Conservation (phyloP, 2,113 vertebrate species). For the Eidolon helvum region DNA sequence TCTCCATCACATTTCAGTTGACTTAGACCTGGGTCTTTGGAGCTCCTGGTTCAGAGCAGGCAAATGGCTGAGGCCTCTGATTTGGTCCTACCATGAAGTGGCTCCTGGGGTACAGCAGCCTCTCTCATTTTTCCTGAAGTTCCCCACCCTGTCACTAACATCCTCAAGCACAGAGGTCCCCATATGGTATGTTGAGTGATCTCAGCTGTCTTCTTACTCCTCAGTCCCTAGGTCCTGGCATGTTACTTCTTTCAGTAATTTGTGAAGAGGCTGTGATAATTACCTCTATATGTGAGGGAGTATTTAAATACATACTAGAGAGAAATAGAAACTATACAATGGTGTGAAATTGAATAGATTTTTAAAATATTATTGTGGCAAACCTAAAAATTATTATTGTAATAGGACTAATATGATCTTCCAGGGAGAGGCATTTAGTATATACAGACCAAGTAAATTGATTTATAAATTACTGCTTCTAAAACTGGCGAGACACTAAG, state of each 20-base stretch:
- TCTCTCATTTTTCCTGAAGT: background rate
- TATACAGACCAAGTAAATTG: conserved; percentile 36
- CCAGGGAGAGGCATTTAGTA: conserved; percentile 22
- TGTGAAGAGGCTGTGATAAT: background rate
- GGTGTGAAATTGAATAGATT: background rate
- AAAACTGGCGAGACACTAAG: conserved; percentile 35
- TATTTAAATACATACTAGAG: background rate
- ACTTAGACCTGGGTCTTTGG: background rate
- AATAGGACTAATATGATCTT: conserved; percentile 57
- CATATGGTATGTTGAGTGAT: background rate
- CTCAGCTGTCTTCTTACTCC: background rate
- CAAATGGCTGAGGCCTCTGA: background rate
- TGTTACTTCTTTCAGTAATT: background rate
- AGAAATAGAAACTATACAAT: background rate
- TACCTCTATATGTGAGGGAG: background rate
- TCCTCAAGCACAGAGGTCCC: background rate
- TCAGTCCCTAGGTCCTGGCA: background rate
- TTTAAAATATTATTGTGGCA: conserved; percentile 23
- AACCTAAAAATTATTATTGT: conserved; percentile 60
- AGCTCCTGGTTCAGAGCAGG: background rate
- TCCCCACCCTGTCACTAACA: background rate
- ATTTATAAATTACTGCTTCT: conserved; percentile 59
- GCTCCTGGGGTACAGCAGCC: background rate
- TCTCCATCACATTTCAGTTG: rapidly evolving
- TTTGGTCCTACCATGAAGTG: background rate